Percentiles rank a stretch among this genome's conserved stretches.
Conservation (phyloP, 30 jellyfish, hydroid and myxozoan species). For the Chironex yamaguchii region DNA sequence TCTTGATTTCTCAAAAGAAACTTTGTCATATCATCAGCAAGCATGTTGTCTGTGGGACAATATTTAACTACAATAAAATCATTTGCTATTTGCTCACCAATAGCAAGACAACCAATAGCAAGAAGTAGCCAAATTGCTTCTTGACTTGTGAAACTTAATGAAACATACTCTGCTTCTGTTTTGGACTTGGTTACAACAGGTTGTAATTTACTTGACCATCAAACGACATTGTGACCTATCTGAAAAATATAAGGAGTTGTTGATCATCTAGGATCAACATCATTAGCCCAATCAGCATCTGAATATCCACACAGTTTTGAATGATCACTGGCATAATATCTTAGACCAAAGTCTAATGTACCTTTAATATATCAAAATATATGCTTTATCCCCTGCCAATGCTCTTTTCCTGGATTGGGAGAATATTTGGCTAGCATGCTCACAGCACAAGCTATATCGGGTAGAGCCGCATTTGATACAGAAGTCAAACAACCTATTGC, state of each 20-base stretch:
- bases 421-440: constrained; percentile 25
- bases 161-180: constrained; percentile 68
- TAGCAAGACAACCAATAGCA: constrained; percentile 11
- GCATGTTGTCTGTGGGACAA: constrained; percentile 45
- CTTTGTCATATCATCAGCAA: constrained; percentile 48
- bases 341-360: constrained; percentile 48
- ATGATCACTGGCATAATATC: constrained; percentile 9
- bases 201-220: constrained; percentile 66
- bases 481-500: constrained; percentile 54
- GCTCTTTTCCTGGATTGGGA: constrained; percentile 64
- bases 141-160: constrained; percentile 45
- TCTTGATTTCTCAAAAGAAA: constrained; percentile 13
- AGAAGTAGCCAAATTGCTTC: constrained; percentile 60
- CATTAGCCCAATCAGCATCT: constrained; percentile 72
- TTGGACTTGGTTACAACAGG: constrained; percentile 58
- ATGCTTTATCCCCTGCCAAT: constrained; percentile 59
- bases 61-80: neutral
- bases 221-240: constrained; percentile 14
- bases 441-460: constrained; percentile 67
- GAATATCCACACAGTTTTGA: constrained; percentile 34
- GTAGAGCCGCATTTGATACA: constrained; percentile 55
- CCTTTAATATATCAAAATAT: constrained; percentile 55
- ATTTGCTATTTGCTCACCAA: constrained; percentile 18
- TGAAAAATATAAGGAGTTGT: constrained; percentile 52
- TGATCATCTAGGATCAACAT: constrained; percentile 25